Conservation (phyloP, 2,888 invertebrate species). For the Brachyptera putata region DNA sequence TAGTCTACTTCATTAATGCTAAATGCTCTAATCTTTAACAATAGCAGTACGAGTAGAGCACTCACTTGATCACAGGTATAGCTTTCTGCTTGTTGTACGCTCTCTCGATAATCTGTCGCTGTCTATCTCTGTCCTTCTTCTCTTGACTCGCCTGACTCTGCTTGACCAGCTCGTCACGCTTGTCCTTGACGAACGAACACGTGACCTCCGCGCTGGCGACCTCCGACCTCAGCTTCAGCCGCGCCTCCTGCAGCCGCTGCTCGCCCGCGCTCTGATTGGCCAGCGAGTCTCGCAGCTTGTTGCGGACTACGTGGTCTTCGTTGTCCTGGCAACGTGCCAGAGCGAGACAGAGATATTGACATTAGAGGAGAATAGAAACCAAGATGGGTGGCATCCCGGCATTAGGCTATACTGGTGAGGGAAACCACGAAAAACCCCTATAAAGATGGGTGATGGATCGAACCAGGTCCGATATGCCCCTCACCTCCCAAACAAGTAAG, state of each 20-base stretch:
- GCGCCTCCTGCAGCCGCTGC: conserved; percentile 36
- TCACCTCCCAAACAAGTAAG: too few relatives aligned
- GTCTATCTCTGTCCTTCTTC: conserved; percentile 35
- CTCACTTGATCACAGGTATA: conserved; percentile 24
- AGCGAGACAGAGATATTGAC: too few relatives aligned
- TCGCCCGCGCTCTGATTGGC: neutral
- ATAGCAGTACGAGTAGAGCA: too few relatives aligned
- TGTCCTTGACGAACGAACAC: conserved; percentile 38
- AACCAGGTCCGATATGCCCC: too few relatives aligned
- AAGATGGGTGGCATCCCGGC: too few relatives aligned
- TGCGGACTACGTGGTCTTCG: conserved; percentile 35
- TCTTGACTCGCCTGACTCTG: conserved; percentile 35
- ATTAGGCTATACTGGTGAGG: too few relatives aligned
- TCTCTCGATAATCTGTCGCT: conserved; percentile 33
- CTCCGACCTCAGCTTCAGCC: conserved; percentile 38
- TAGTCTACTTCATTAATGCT: too few relatives aligned
- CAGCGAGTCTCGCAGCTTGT: conserved; percentile 29
- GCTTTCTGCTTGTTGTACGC: conserved; percentile 31
- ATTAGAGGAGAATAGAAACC: too few relatives aligned
- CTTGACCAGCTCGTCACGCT: conserved; percentile 35
- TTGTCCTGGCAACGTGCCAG: too few relatives aligned
- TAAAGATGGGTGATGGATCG: too few relatives aligned
- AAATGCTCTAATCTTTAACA: too few relatives aligned
- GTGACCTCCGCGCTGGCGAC: conserved; percentile 37
- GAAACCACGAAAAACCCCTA: too few relatives aligned